A percentile compares a stretch with the other conserved stretches of the same genome.
These are phyloP conservation scores for Ceratothoa steindachneri DNA, from an alignment of 2,888 invertebrate genomes.

Conservation along the genomic window DNA sequence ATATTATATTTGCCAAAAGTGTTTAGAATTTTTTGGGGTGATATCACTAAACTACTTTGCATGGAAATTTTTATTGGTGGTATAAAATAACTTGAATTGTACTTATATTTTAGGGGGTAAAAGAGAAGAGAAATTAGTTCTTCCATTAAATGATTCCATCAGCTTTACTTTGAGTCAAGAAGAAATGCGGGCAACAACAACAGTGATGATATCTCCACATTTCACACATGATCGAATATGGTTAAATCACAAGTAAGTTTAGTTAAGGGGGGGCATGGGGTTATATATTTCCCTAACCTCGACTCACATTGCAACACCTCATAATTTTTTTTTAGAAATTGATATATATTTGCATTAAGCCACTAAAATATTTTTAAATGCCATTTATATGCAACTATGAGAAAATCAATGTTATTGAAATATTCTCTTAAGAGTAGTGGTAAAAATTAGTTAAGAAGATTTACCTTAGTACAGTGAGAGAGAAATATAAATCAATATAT, in stretches of 20 bases:
- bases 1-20: too few species aligned
- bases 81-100: not conserved
- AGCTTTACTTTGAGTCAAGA: slow-evolving; percentile 74
- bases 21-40: too few species aligned
- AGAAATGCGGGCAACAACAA: slow-evolving; percentile 85
- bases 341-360: slow-evolving; percentile 35
- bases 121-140: slow-evolving; percentile 80
- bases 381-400: not conserved
- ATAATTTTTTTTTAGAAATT: not conserved
- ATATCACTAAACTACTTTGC: too few species aligned
- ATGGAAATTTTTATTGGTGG: not conserved
- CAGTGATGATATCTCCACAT: slow-evolving; percentile 70
- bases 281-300: too few species aligned
- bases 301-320: too few species aligned
- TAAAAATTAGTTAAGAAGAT: too few species aligned
- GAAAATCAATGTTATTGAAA: too few species aligned
- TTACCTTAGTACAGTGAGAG: too few species aligned
- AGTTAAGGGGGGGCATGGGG: too few species aligned
- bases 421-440: too few species aligned
- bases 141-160: slow-evolving; percentile 93
- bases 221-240: slow-evolving; percentile 76
- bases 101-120: slow-evolving; percentile 74
- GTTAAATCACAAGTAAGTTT: slow-evolving; percentile 71
- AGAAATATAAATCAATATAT: too few species aligned
- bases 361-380: slow-evolving; percentile 17